A percentile compares a stretch with the other conserved stretches of the same genome.
phyloP scores from a whole-genome alignment of 2,113 vertebrate species.

The Podiceps cristatus region DNA sequence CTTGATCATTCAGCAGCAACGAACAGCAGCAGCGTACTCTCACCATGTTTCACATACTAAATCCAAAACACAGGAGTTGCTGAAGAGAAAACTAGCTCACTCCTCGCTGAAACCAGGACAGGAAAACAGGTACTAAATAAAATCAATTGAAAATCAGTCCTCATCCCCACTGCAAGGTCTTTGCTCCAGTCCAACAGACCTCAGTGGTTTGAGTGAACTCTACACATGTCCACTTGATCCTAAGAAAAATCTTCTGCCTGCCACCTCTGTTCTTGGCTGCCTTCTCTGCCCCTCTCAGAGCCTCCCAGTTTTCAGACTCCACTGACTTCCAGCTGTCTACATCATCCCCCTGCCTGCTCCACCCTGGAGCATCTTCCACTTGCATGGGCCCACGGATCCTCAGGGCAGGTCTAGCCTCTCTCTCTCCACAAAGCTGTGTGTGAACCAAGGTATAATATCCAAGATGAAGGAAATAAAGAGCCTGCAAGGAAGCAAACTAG shows the following conservation, averaged over 20 bases:
- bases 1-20: too few species aligned
- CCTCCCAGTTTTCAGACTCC: background rate
- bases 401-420: background rate
- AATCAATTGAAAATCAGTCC: background rate
- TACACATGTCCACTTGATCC: background rate
- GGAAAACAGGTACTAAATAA: background rate
- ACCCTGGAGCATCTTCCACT: background rate
- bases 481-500: background rate
- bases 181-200: background rate
- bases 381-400: background rate
- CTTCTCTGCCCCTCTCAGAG: background rate
- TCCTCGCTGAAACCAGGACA: background rate
- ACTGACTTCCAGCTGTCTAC: background rate
- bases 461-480: background rate
- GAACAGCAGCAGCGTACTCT: too few species aligned
- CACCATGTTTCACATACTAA: too few species aligned
- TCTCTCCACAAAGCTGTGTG: background rate
- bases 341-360: background rate
- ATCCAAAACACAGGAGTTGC: too few species aligned
- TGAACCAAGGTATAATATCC: background rate
- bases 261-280: background rate
- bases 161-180: background rate
- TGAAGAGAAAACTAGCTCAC: too few species aligned
- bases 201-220: background rate
- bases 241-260: background rate